Evolutionary conservation across 2,797 vertebrate genomes (phyloP).

Genomic region (Taenioides sp.): DNA sequence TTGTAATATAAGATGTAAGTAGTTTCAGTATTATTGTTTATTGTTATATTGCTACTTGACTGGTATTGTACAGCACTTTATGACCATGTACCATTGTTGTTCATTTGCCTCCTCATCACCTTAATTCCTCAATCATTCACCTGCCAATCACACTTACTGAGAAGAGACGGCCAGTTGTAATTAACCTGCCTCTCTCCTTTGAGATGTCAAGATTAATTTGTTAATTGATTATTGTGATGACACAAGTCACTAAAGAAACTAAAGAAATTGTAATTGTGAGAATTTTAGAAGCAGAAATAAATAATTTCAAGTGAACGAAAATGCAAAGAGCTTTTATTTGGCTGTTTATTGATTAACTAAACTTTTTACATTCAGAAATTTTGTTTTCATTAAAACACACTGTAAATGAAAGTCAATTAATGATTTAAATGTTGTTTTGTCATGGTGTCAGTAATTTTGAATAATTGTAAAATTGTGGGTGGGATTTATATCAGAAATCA

Average conservation of each 20-base stretch:
- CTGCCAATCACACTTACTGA: too few species aligned
- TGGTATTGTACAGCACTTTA: too few species aligned
- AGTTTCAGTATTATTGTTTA: too few species aligned
- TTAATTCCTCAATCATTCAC: too few species aligned
- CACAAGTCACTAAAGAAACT: not conserved
- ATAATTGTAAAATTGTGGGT: not conserved
- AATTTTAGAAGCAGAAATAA: not conserved
- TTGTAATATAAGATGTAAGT: too few species aligned
- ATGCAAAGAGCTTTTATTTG: not conserved
- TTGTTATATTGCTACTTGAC: too few species aligned
- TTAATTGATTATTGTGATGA: not conserved
- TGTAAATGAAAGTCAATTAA: not conserved
- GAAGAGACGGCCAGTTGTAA: too few species aligned
- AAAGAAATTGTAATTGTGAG: not conserved
- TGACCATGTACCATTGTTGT: too few species aligned
- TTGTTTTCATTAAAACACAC: not conserved
- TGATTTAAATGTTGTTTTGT: not conserved
- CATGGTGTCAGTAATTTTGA: not conserved
- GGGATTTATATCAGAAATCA: not conserved
- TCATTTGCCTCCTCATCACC: too few species aligned
- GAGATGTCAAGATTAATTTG: too few species aligned
- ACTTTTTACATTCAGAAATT: too few species aligned
- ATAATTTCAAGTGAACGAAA: not conserved
- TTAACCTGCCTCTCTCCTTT: too few species aligned
- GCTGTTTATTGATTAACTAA: not conserved